Evolutionary conservation across 1,140 invertebrate genomes (phyloP).

Genomic region (Drosophila trapezifrons): DNA sequence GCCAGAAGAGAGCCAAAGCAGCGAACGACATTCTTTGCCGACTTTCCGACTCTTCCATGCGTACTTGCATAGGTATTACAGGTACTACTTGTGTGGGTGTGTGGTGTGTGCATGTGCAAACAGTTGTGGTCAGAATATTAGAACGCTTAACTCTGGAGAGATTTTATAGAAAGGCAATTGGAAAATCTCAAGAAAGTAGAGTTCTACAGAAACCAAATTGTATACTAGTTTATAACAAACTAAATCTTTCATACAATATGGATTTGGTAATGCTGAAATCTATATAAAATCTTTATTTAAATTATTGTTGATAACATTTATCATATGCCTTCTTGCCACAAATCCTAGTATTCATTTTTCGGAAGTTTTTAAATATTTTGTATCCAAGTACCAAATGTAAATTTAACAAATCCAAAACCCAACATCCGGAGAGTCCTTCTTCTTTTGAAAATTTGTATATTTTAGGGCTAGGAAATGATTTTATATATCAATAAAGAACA

Average conservation of each 20-base stretch:
- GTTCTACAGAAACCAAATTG: neutral
- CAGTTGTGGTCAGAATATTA: conserved; percentile 28
- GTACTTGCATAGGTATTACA: conserved; percentile 8
- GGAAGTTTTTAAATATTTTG: too few species aligned
- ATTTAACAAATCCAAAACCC: too few species aligned
- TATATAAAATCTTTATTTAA: too few species aligned
- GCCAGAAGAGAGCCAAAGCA: conserved; percentile 54
- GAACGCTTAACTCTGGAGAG: neutral
- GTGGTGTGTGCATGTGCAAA: conserved; percentile 1
- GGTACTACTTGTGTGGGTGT: conserved; percentile 9
- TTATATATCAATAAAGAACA: neutral
- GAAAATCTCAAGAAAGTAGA: conserved; percentile 2
- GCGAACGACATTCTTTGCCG: conserved; percentile 60
- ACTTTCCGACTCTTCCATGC: conserved; percentile 54
- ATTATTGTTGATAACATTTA: too few species aligned
- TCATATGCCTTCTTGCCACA: too few species aligned
- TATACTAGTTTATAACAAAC: too few species aligned
- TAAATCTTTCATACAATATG: too few species aligned
- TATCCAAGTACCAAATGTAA: too few species aligned
- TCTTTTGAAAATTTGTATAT: too few species aligned
- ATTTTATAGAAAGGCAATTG: neutral
- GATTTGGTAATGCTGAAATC: too few species aligned
- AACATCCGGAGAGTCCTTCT: too few species aligned
- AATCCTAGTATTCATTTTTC: too few species aligned
- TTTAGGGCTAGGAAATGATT: neutral